phyloP scores from a whole-genome alignment of 2,797 vertebrate genomes.

The Sebastes goodei region DNA sequence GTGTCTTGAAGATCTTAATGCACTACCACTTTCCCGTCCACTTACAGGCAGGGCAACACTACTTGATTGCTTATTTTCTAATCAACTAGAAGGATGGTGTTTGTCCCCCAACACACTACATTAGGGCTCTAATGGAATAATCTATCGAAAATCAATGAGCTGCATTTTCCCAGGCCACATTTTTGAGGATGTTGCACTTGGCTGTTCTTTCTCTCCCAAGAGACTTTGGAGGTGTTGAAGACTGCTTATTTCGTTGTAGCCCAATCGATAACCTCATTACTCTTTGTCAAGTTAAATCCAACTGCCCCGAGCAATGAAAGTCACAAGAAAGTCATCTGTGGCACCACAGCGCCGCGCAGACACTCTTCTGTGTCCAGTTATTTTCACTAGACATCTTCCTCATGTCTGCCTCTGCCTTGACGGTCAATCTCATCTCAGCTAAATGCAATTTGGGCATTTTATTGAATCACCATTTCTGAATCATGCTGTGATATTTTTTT shows the following conservation, averaged over 20 bases:
- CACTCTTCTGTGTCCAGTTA: constrained; percentile 64
- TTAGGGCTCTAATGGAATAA: constrained; percentile 84
- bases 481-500: constrained; percentile 38
- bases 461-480: constrained; percentile 72
- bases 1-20: constrained; percentile 68
- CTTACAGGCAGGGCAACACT: constrained; percentile 61
- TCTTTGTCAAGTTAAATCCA: constrained; percentile 87
- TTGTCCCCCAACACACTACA: constrained; percentile 83
- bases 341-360: constrained; percentile 51
- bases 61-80: constrained; percentile 83
- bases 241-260: constrained; percentile 84
- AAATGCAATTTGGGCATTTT: constrained; percentile 72
- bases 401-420: constrained; percentile 51
- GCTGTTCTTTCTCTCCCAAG: constrained; percentile 78
- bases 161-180: constrained; percentile 81
- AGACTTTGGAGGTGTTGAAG: constrained; percentile 82
- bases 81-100: constrained; percentile 83
- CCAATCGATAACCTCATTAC: constrained; percentile 87
- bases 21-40: constrained; percentile 69
- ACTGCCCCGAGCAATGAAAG: constrained; percentile 82
- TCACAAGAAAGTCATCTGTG: constrained; percentile 82
- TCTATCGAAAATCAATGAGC: constrained; percentile 85
- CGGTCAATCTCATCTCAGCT: constrained; percentile 70
- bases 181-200: constrained; percentile 85
- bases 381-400: constrained; percentile 69